Base-by-base conservation (phyloP, 2,888 invertebrate species). In the Brenthis hecate region DNA sequence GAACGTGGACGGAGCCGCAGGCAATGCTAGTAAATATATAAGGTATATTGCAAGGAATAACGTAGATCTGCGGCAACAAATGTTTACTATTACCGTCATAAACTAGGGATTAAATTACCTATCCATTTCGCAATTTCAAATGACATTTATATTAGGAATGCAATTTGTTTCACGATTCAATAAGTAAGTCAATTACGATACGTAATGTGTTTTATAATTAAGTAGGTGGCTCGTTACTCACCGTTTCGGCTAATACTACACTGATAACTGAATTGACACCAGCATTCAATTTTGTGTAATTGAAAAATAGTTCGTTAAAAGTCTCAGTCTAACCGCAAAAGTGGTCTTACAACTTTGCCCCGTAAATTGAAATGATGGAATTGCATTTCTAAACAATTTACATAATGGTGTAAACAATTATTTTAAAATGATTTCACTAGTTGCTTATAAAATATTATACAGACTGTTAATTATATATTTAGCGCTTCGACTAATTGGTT, bases 261-360 rank as follows among this genome's bases (percentile, higher is more conserved):
- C 36, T 67, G 63, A 64, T 68, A 66, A 61, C 56, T 32, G 53
- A 64, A 65, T 56, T 43, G 67, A 63, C 65, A 64, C 68, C 48
- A 65, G 58, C 56, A 66, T 36, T 57, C 69, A 73, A 71, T 73
- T 73, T 75, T 65, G 72, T 66, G 66, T 64, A 72, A 74, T 73
- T 69, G 63, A 74, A 76, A 74, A 74, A 75, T 68, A 71, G 69
- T 69, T 72, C 68, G 72, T 73, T 71, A 68, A 53, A 72, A 73
- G 69, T 69, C 65, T 69, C 67, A 66, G 65, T 48, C 60, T 68
- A 70, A 75, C 76, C 76, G 73, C 76, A 72, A 68, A 66, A 64
- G 73, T 71, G 71, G 75, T 74, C 56, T 68, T 69, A 66, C 60
- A 19, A 68, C 66, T 72, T 73, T 68, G 66, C 68, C 57, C 11